A percentile compares a stretch with the other conserved stretches of the same genome.
Evolutionary conservation across 2,888 invertebrate genomes (phyloP).

Genomic region (Ormia ochracea): DNA sequence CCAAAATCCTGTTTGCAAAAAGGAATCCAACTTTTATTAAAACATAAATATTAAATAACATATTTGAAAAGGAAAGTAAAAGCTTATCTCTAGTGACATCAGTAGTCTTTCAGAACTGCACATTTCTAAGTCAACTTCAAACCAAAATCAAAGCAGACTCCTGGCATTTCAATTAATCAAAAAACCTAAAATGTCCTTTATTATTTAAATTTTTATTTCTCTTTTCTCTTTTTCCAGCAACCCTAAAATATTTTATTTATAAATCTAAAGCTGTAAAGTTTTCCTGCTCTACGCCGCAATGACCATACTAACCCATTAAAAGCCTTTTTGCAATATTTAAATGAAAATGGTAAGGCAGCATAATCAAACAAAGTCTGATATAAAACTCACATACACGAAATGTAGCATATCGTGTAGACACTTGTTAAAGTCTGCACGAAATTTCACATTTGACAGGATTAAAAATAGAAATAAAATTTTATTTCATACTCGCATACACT

Average conservation of each 20-base stretch:
- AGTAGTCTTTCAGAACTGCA: neutral
- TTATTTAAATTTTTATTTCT: neutral
- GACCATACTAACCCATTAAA: constrained; percentile 34
- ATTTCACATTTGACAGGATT: constrained; percentile 28
- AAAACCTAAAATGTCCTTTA: constrained; percentile 32
- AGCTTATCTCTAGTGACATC: neutral
- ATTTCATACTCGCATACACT: constrained; percentile 21
- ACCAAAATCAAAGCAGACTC: neutral
- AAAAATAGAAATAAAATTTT: constrained; percentile 7
- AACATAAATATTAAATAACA: neutral
- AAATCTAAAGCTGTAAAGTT: neutral
- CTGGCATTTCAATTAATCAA: constrained; percentile 31
- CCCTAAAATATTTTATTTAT: neutral
- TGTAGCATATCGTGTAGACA: neutral
- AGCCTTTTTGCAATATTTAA: constrained; percentile 17
- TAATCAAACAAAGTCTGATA: neutral
- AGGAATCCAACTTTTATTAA: neutral
- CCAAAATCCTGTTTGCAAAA: neutral
- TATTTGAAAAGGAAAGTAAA: constrained; percentile 8
- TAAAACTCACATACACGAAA: neutral
- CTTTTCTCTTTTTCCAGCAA: neutral
- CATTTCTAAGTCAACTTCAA: neutral
- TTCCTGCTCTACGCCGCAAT: neutral
- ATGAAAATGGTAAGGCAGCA: neutral
- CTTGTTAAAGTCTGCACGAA: neutral